These are phyloP conservation scores for Dreissena rostriformis DNA, from an alignment of 1,140 invertebrate species.

Conservation along the genomic window DNA sequence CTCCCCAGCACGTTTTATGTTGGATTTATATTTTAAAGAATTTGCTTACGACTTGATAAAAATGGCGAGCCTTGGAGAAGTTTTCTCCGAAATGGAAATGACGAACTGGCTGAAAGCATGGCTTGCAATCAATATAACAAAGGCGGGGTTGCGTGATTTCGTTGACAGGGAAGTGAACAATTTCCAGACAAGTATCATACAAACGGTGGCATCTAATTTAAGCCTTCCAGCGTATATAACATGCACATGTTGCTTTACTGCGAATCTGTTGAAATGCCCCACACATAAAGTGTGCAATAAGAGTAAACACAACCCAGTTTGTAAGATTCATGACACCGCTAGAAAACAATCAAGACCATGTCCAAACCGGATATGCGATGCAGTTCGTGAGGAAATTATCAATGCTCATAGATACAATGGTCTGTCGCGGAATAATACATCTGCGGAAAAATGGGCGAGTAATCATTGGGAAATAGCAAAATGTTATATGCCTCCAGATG, in stretches of 20 bases:
- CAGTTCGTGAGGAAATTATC: conserved; percentile 9
- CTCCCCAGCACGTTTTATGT: too few species aligned
- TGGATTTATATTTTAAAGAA: too few species aligned
- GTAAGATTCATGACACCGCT: neutral
- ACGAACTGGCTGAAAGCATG: conserved; percentile 8
- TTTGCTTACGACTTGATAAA: too few species aligned
- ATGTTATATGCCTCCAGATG: neutral
- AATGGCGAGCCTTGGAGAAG: too few species aligned
- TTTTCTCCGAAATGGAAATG: neutral
- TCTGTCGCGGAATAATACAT: neutral
- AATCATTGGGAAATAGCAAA: conserved; percentile 9
- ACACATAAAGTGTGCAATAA: neutral
- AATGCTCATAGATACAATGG: neutral
- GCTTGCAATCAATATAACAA: conserved; percentile 3
- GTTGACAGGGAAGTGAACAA: neutral
- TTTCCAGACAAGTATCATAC: neutral
- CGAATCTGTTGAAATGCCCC: neutral
- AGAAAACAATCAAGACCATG: neutral
- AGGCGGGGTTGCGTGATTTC: neutral
- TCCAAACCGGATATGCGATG: conserved; percentile 8
- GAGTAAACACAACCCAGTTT: neutral
- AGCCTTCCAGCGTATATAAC: neutral
- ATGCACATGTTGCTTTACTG: conserved; percentile 9
- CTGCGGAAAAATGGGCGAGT: neutral
- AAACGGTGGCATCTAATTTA: neutral